Evolutionary conservation across 2,888 invertebrate genomes (phyloP).

Genomic region (Pollenia labialis): DNA sequence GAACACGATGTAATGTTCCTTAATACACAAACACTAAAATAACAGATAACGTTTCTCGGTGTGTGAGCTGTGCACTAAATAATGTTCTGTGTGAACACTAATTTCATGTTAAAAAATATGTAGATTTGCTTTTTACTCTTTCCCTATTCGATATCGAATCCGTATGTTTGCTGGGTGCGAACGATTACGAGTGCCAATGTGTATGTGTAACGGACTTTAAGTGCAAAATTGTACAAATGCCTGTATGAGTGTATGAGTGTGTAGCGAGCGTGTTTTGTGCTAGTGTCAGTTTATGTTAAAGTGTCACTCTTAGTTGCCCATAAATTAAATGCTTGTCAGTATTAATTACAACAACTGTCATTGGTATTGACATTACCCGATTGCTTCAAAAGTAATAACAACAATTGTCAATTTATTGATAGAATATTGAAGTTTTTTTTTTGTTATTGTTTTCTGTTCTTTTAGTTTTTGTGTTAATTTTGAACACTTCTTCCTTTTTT

Average conservation of each 20-base stretch:
- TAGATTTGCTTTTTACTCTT: too few species aligned
- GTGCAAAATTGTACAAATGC: conserved; percentile 24
- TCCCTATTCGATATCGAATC: too few species aligned
- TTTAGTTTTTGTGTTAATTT: conserved; percentile 28
- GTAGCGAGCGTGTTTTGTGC: conserved; percentile 5
- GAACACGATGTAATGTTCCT: too few species aligned
- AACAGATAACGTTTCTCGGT: too few species aligned
- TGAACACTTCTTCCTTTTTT: conserved; percentile 51
- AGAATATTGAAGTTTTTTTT: conserved; percentile 40
- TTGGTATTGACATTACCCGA: conserved; percentile 74
- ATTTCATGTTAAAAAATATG: too few species aligned
- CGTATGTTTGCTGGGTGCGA: background rate
- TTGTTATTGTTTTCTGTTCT: background rate
- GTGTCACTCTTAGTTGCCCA: conserved; percentile 73
- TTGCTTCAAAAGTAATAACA: conserved; percentile 72
- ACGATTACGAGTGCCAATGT: background rate
- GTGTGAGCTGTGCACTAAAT: too few species aligned
- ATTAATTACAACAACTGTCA: conserved; percentile 78
- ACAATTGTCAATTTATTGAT: conserved; percentile 72
- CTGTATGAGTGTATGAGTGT: background rate
- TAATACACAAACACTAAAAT: too few species aligned
- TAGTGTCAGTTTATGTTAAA: conserved; percentile 62
- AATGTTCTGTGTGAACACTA: too few species aligned
- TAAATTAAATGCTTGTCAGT: conserved; percentile 78
- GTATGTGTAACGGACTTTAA: background rate